These are phyloP conservation scores for Thyatira batis DNA, from an alignment of 2,888 invertebrate species.

Conservation along the genomic window DNA sequence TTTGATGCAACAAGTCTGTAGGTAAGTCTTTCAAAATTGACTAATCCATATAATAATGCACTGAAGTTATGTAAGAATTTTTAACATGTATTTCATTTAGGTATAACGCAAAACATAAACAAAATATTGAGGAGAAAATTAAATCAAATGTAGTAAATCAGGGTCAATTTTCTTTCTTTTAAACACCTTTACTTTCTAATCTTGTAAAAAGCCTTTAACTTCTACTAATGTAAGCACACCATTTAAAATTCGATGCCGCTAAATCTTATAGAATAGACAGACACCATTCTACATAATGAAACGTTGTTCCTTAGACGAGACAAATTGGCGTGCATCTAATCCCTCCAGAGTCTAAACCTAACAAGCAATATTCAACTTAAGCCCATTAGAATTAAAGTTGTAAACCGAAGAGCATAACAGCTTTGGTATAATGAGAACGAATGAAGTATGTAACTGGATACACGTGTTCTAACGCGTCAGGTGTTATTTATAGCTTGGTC, in stretches of 20 bases:
- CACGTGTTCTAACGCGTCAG: slow-evolving; percentile 19
- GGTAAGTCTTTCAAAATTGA: too few relatives aligned
- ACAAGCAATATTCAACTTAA: neutral
- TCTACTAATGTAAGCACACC: neutral
- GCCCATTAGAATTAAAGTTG: neutral
- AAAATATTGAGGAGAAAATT: too few relatives aligned
- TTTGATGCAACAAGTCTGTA: too few relatives aligned
- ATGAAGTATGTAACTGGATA: slow-evolving; percentile 20
- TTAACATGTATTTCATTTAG: too few relatives aligned
- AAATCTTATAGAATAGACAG: slow-evolving; percentile 2
- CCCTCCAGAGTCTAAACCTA: neutral
- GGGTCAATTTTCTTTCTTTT: too few relatives aligned
- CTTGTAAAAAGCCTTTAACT: too few relatives aligned
- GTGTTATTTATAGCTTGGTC: slow-evolving; percentile 28
- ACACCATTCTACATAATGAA: slow-evolving; percentile 1
- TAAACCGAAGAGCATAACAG: neutral
- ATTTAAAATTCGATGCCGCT: neutral
- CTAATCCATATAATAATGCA: too few relatives aligned
- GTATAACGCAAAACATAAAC: too few relatives aligned
- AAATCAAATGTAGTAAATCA: too few relatives aligned
- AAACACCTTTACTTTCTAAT: too few relatives aligned
- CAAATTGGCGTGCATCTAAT: neutral
- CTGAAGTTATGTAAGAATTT: too few relatives aligned
- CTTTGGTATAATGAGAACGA: slow-evolving; percentile 2
- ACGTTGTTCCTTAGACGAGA: slow-evolving; percentile 1